Percentiles rank a stretch among this genome's conserved stretches.
Conservation (phyloP, 2,888 invertebrate genomes). For the Anthoptus insignis region DNA sequence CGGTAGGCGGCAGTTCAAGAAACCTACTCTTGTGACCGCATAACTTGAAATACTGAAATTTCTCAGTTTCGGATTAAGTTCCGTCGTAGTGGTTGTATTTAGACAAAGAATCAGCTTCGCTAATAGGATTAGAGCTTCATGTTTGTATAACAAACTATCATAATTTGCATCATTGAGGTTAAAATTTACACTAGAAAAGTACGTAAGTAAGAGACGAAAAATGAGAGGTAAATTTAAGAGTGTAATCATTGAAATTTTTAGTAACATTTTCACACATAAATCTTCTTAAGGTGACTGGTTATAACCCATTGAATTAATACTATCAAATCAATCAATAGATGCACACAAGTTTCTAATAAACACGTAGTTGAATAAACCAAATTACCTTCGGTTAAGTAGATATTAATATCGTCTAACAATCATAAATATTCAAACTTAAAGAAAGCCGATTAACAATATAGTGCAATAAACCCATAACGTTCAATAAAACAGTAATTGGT, state of each 20-base stretch:
- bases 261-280: constrained; percentile 6
- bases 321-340: constrained; percentile 36
- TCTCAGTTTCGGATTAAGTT: constrained; percentile 8
- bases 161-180: neutral
- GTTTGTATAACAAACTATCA: neutral
- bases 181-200: constrained; percentile 9
- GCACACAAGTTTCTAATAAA: constrained; percentile 10
- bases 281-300: constrained; percentile 74
- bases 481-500: constrained; percentile 69
- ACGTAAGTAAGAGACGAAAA: neutral
- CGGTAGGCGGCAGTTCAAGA: too few relatives aligned
- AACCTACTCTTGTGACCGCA: too few relatives aligned
- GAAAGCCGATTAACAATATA: constrained; percentile 76
- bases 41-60: too few relatives aligned
- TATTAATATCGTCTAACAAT: constrained; percentile 61
- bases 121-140: constrained; percentile 29
- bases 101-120: constrained; percentile 13
- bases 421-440: constrained; percentile 59
- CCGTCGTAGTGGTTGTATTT: constrained; percentile 12
- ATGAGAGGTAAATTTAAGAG: too few relatives aligned
- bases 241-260: neutral
- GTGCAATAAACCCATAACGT: constrained; percentile 61
- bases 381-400: constrained; percentile 68
- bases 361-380: constrained; percentile 62
- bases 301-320: constrained; percentile 28